These are phyloP conservation scores for Boleophthalmus pectinirostris DNA, from an alignment of 2,113 vertebrate genomes.

Conservation along the genomic window DNA sequence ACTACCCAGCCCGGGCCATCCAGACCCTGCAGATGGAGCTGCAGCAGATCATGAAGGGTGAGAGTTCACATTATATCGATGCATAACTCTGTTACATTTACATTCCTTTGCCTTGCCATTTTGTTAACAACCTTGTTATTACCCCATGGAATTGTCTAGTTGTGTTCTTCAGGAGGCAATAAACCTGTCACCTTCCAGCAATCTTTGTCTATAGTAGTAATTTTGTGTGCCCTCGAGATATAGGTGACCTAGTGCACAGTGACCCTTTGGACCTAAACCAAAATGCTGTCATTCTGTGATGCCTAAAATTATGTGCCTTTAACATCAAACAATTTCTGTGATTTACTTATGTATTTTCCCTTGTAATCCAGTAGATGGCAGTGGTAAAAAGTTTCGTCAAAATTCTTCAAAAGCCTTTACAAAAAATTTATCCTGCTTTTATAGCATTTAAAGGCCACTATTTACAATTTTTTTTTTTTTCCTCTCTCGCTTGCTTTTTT, in stretches of 20 bases:
- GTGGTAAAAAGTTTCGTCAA: conserved; percentile 27
- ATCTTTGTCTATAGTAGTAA: conserved; percentile 15
- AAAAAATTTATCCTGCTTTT: background rate
- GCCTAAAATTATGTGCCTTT: background rate
- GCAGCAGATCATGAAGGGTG: conserved; percentile 99
- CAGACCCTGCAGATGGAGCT: conserved; percentile 98
- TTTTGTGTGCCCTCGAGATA: background rate
- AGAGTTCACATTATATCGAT: conserved; percentile 16
- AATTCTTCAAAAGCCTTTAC: conserved; percentile 51
- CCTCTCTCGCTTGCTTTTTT: conserved; percentile 26
- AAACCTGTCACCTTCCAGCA: background rate
- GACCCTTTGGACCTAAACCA: background rate
- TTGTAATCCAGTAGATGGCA: conserved; percentile 68
- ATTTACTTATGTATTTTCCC: background rate
- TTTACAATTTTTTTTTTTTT: conserved; percentile 6
- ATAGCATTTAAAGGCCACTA: background rate
- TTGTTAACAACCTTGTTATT: conserved; percentile 24
- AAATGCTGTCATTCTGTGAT: background rate
- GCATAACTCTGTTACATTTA: background rate
- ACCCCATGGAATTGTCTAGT: background rate
- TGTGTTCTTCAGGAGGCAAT: conserved; percentile 10
- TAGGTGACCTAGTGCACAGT: background rate
- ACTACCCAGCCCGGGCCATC: conserved; percentile 91
- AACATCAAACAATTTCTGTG: background rate
- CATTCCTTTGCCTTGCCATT: conserved; percentile 34